Conservation (phyloP, 2,113 vertebrate species). For the Podiceps cristatus region DNA sequence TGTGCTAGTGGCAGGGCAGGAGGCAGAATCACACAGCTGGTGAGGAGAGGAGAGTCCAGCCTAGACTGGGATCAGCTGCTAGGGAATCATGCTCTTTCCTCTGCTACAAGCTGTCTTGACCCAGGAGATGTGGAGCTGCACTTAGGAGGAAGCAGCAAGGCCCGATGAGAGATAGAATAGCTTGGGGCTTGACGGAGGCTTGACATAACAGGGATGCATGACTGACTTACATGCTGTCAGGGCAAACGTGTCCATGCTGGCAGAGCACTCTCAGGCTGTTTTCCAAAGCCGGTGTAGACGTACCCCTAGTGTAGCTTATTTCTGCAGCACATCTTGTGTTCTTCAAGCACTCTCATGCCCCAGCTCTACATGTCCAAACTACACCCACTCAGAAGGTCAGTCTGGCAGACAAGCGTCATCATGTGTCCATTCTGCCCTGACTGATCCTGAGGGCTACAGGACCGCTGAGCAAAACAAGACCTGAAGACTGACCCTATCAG, state of each 20-base stretch:
- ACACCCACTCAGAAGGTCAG: neutral
- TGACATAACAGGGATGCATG: neutral
- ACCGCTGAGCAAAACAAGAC: neutral
- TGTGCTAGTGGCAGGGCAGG: neutral
- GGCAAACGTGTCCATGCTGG: rapidly evolving
- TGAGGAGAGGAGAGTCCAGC: rapidly evolving
- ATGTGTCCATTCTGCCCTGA: neutral
- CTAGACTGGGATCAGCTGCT: neutral
- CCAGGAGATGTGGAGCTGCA: neutral
- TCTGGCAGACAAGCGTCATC: neutral
- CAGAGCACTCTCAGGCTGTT: neutral
- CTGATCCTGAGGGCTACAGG: neutral
- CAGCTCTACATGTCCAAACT: neutral
- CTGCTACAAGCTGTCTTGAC: neutral
- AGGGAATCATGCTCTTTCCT: neutral
- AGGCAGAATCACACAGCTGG: neutral
- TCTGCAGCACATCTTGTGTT: neutral
- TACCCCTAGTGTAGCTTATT: rapidly evolving
- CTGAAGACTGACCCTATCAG: neutral
- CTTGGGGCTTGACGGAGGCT: neutral
- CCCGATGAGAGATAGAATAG: neutral
- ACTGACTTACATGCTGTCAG: neutral
- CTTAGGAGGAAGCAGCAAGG: neutral
- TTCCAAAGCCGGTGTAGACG: neutral
- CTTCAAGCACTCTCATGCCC: neutral